Evolutionary conservation across 2,113 vertebrate genomes (phyloP).

Genomic region (Ptychochromis oligacanthus): DNA sequence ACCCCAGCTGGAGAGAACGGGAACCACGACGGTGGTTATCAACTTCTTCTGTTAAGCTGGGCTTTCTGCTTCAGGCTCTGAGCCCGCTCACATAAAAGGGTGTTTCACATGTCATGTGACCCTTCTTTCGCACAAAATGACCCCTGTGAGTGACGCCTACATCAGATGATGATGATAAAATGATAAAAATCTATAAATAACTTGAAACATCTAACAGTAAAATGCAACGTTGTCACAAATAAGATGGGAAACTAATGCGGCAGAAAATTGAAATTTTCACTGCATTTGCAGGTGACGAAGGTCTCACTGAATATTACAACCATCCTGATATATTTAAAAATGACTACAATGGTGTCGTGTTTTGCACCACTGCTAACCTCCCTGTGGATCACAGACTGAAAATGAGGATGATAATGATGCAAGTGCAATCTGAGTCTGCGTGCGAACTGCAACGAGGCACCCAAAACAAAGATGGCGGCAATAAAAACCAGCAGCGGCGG

Average conservation of each 20-base stretch:
- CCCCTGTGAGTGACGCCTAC: background rate
- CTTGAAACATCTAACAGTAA: background rate
- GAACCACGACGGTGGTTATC: background rate
- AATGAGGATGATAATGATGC: background rate
- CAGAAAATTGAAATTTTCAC: background rate
- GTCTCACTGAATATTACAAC: no score
- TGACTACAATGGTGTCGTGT: no score
- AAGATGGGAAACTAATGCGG: background rate
- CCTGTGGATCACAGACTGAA: background rate
- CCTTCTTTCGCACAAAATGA: no score
- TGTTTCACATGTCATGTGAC: no score
- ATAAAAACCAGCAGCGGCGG: conserved; percentile 21
- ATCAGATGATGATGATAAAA: background rate
- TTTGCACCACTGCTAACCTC: background rate
- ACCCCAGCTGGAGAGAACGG: background rate
- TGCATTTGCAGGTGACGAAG: background rate
- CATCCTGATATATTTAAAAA: background rate
- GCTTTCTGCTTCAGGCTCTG: background rate
- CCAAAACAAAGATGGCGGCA: conserved; percentile 54
- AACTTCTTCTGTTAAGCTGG: background rate
- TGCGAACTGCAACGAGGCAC: background rate
- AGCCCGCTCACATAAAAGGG: background rate
- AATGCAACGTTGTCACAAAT: background rate
- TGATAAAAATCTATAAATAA: background rate
- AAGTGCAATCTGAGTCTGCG: background rate